A percentile compares a stretch with the other conserved stretches of the same genome.
These are phyloP conservation scores for Drosophila dunni DNA, from an alignment of 1,140 invertebrate species.

Conservation along the genomic window DNA sequence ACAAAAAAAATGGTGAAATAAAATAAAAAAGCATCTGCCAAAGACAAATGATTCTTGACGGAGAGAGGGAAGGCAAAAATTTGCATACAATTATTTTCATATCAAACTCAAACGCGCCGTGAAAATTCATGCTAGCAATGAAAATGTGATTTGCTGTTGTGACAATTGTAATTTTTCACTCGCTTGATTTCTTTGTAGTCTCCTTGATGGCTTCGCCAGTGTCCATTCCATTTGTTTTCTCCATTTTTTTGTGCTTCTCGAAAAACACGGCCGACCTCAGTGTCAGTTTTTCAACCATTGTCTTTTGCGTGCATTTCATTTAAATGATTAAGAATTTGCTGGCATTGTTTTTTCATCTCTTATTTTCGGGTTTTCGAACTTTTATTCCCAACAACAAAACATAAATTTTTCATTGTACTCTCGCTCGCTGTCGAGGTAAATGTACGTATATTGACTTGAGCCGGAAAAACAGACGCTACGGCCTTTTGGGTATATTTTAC, in stretches of 20 bases:
- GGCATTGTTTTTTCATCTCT: constrained; percentile 1
- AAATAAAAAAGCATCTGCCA: constrained; percentile 40
- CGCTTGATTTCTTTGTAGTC: constrained; percentile 62
- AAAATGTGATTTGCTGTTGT: constrained; percentile 80
- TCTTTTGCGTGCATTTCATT: constrained; percentile 63
- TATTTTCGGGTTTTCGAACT: constrained; percentile 22
- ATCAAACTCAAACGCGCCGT: constrained; percentile 75
- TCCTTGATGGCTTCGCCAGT: neutral
- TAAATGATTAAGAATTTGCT: constrained; percentile 71
- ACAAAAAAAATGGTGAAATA: neutral
- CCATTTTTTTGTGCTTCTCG: too few species aligned
- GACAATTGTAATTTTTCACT: constrained; percentile 83
- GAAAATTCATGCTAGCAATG: constrained; percentile 70
- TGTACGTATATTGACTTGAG: constrained; percentile 30
- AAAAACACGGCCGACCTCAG: constrained; percentile 13
- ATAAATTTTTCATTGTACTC: constrained; percentile 68
- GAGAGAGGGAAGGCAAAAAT: constrained; percentile 40
- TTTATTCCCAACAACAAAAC: constrained; percentile 38
- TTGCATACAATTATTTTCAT: constrained; percentile 79
- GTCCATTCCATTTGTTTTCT: constrained; percentile 6
- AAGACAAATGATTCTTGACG: constrained; percentile 38
- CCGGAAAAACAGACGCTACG: constrained; percentile 14
- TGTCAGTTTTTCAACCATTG: neutral
- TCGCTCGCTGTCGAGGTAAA: neutral
- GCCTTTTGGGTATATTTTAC: constrained; percentile 71